These are phyloP conservation scores for Dinocampus coccinellae DNA, from an alignment of 2,888 invertebrate genomes.

Conservation along the genomic window DNA sequence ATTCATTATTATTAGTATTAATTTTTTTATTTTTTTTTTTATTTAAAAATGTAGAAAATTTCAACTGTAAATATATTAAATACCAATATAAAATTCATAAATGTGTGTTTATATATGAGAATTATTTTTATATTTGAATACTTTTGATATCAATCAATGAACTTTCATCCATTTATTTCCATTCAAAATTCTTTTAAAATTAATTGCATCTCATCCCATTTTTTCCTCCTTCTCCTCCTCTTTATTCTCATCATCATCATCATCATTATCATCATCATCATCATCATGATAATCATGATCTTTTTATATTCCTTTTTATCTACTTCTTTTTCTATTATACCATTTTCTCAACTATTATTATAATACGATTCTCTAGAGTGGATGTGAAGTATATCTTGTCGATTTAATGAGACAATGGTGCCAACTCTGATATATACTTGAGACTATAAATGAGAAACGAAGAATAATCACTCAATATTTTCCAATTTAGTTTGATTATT, in stretches of 20 bases:
- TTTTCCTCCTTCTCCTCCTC: not conserved
- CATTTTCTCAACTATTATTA: slow-evolving; percentile 20
- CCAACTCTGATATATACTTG: slow-evolving; percentile 15
- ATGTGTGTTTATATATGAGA: not conserved
- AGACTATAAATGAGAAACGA: not conserved
- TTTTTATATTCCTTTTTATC: not conserved
- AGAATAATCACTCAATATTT: not conserved
- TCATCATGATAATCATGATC: no score
- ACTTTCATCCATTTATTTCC: not conserved
- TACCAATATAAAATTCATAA: not conserved
- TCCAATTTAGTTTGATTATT: not conserved
- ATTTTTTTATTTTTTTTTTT: not conserved
- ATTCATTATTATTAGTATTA: not conserved
- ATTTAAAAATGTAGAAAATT: not conserved
- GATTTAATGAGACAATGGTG: slow-evolving; percentile 27
- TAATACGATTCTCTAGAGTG: slow-evolving; percentile 1
- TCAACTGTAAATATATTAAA: not conserved
- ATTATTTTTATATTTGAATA: not conserved
- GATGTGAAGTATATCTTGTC: slow-evolving; percentile 10
- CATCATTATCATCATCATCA: no score
- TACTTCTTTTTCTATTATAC: not conserved
- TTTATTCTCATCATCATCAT: no score
- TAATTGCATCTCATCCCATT: not conserved
- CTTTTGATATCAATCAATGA: not conserved
- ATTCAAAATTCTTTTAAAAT: not conserved